phyloP scores from a whole-genome alignment of 23 tunicate genomes.

The Styela clava region DNA sequence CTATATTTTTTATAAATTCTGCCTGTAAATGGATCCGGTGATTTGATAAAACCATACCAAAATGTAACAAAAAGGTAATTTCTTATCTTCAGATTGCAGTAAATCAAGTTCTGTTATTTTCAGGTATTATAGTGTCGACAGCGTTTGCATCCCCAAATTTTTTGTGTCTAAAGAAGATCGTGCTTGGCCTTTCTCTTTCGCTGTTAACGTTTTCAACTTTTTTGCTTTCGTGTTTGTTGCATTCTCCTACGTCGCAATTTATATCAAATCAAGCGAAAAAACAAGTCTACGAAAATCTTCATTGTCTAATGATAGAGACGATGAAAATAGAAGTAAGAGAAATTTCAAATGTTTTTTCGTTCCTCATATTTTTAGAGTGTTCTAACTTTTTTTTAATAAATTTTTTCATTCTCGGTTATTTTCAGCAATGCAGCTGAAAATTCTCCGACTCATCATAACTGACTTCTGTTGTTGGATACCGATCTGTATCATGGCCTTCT shows the following conservation, averaged over 20 bases:
- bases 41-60: too few species aligned
- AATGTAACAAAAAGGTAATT: too few species aligned
- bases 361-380: too few species aligned
- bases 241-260: conserved; percentile 32
- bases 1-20: too few species aligned
- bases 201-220: conserved; percentile 51
- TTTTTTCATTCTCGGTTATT: too few species aligned
- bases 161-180: conserved; percentile 38
- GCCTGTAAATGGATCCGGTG: too few species aligned
- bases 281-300: neutral
- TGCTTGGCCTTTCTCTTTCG: conserved; percentile 58
- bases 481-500: conserved; percentile 27
- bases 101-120: too few species aligned
- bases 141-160: conserved; percentile 76
- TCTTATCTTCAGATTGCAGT: too few species aligned
- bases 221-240: conserved; percentile 58
- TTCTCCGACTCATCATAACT: conserved; percentile 18
- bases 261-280: conserved; percentile 15
- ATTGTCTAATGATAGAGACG: neutral
- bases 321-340: neutral
- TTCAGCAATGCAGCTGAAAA: conserved; percentile 16
- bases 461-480: conserved; percentile 33
- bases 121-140: conserved; percentile 68
- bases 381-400: too few species aligned
- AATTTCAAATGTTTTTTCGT: too few species aligned